Conservation (phyloP, 2,888 invertebrate genomes). For the Laothoe populi region DNA sequence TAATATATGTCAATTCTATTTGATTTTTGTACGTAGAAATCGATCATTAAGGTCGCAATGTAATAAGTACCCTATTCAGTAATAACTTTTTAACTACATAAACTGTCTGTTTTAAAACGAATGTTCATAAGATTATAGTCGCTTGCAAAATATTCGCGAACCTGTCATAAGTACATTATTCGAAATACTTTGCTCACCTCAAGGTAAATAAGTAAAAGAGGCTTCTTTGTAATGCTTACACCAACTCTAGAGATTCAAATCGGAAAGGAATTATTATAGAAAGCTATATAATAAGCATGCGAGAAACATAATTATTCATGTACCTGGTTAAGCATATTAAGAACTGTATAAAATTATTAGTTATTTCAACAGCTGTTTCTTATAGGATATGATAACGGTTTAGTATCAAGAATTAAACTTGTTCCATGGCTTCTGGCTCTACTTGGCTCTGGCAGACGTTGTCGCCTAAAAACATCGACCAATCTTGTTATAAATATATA, state of each 20-base stretch:
- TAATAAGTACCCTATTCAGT: too few relatives aligned
- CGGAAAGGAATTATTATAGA: not conserved
- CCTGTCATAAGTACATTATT: too few relatives aligned
- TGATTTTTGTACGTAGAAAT: not conserved
- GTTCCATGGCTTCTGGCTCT: not conserved
- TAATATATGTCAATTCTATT: not conserved
- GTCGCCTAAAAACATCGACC: not conserved
- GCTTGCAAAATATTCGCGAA: too few relatives aligned
- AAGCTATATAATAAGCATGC: not conserved
- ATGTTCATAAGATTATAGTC: too few relatives aligned
- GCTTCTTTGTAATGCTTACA: not conserved
- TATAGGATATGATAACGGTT: not conserved
- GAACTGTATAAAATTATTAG: not conserved
- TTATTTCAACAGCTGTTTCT: slow-evolving; percentile 1
- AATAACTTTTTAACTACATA: too few relatives aligned
- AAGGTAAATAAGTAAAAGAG: not conserved
- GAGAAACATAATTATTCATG: too few relatives aligned
- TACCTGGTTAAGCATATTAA: not conserved
- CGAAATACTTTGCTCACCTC: too few relatives aligned
- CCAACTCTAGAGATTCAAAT: too few relatives aligned
- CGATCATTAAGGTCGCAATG: too few relatives aligned
- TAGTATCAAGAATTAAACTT: not conserved
- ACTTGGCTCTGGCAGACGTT: not conserved
- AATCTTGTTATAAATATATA: too few relatives aligned
- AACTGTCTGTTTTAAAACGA: too few relatives aligned